Conservation (phyloP, 2,888 invertebrate species). For the Acronicta psi region DNA sequence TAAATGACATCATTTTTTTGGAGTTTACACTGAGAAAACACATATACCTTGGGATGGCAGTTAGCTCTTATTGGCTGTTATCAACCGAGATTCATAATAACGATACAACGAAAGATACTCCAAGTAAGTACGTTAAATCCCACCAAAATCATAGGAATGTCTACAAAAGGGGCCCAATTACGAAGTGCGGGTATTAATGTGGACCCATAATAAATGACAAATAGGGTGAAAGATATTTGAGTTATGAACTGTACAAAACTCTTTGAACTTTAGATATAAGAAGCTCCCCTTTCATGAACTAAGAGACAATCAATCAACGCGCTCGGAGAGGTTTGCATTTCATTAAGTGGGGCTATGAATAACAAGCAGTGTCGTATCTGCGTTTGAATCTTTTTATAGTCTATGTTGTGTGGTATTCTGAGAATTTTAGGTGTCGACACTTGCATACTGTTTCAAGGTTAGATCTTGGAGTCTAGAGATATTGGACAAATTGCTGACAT, state of each 20-base stretch:
- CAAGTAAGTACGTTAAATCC: too few species aligned
- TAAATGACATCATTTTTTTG: too few species aligned
- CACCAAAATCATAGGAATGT: conserved; percentile 18
- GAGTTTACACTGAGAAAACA: too few species aligned
- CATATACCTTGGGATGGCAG: too few species aligned
- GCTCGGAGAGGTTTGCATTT: conserved; percentile 40
- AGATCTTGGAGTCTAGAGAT: background rate
- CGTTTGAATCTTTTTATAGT: conserved; percentile 32
- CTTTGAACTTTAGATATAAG: conserved; percentile 47
- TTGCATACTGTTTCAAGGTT: conserved; percentile 26
- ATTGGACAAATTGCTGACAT: background rate
- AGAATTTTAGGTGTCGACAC: conserved; percentile 24
- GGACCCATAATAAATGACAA: conserved; percentile 32
- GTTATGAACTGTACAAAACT: conserved; percentile 36
- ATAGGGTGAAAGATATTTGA: conserved; percentile 40
- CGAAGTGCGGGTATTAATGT: conserved; percentile 25
- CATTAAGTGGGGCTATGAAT: conserved; percentile 45
- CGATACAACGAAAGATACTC: too few species aligned
- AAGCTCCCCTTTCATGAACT: conserved; percentile 29
- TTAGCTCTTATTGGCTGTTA: too few species aligned
- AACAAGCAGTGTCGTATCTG: conserved; percentile 30
- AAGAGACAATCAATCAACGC: conserved; percentile 46
- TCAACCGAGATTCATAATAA: background rate
- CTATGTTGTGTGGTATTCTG: conserved; percentile 15
- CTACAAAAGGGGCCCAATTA: conserved; percentile 38